A percentile compares a stretch with the other conserved stretches of the same genome.
Conservation (phyloP, 2,888 invertebrate species). For the Pammene aurita region DNA sequence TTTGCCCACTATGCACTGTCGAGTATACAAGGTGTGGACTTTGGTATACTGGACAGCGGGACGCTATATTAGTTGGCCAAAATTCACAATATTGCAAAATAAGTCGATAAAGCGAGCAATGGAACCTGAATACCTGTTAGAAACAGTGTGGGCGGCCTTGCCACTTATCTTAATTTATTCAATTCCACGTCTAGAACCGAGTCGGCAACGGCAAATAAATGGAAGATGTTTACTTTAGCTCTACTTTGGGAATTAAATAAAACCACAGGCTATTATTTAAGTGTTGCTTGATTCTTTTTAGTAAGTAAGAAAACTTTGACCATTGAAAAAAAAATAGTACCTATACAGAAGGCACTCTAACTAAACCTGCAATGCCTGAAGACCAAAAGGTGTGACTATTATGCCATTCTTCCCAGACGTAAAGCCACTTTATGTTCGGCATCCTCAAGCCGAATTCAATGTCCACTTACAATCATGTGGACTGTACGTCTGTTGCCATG, state of each 20-base stretch:
- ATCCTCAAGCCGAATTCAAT: too few species aligned
- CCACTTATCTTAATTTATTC: conserved; percentile 42
- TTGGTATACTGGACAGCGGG: too few species aligned
- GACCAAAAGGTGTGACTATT: too few species aligned
- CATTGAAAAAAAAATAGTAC: too few species aligned
- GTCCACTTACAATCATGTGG: not conserved
- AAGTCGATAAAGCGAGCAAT: conserved; percentile 7
- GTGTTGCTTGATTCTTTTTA: conserved; percentile 1
- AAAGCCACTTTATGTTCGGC: too few species aligned
- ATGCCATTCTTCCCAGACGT: too few species aligned
- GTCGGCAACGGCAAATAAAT: conserved; percentile 21
- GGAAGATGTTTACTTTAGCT: conserved; percentile 12
- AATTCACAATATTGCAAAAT: conserved; percentile 3
- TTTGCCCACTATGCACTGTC: too few species aligned
- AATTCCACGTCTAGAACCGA: conserved; percentile 29
- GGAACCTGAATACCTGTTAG: conserved; percentile 28
- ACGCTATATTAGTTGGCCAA: not conserved
- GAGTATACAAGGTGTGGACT: too few species aligned
- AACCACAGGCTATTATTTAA: conserved; percentile 3
- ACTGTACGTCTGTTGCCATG: not conserved
- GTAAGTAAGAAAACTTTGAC: too few species aligned
- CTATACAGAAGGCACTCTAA: too few species aligned
- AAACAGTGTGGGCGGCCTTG: conserved; percentile 38
- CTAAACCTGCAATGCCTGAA: too few species aligned
- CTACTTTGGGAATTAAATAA: conserved; percentile 27